Percentiles rank a stretch among this genome's conserved stretches.
Evolutionary conservation across 2,888 invertebrate genomes (phyloP).

Genomic region (Idaea aversata): DNA sequence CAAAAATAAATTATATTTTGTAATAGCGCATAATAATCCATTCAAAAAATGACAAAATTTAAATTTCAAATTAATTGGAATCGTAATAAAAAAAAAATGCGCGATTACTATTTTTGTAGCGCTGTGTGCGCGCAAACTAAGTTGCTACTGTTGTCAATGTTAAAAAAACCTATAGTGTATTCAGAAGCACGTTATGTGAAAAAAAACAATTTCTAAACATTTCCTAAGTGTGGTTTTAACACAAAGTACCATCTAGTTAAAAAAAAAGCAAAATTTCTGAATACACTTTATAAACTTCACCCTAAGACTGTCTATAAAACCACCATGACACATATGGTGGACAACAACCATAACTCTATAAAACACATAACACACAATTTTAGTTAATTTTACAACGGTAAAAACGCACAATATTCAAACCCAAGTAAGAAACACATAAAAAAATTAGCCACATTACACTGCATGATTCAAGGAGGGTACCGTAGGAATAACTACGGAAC

Average conservation of each 20-base stretch:
- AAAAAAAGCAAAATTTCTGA: slow-evolving; percentile 32
- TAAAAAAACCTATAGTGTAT: slow-evolving; percentile 45
- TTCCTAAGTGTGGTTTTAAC: neutral
- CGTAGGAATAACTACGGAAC: slow-evolving; percentile 70
- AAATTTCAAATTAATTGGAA: neutral
- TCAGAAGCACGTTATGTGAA: slow-evolving; percentile 24
- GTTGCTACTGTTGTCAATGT: slow-evolving; percentile 70
- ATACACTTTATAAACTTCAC: slow-evolving; percentile 47
- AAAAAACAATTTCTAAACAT: slow-evolving; percentile 4
- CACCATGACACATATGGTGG: slow-evolving; percentile 52
- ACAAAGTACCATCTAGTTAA: neutral
- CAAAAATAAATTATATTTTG: slow-evolving; percentile 18
- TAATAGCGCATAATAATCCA: slow-evolving; percentile 16
- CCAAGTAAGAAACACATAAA: slow-evolving; percentile 73
- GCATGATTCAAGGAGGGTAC: slow-evolving; percentile 69
- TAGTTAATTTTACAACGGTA: slow-evolving; percentile 71
- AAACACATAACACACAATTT: slow-evolving; percentile 78
- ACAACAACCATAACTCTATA: slow-evolving; percentile 72
- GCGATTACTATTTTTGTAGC: slow-evolving; percentile 49
- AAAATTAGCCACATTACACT: slow-evolving; percentile 74
- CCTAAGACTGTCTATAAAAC: slow-evolving; percentile 46
- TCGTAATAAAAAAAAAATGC: slow-evolving; percentile 31
- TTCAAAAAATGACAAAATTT: neutral
- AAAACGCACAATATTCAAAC: slow-evolving; percentile 78
- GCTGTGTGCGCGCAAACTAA: slow-evolving; percentile 65